A percentile compares a stretch with the other conserved stretches of the same genome.
Conservation (phyloP, 2,113 vertebrate genomes). For the Anser cygnoides region DNA sequence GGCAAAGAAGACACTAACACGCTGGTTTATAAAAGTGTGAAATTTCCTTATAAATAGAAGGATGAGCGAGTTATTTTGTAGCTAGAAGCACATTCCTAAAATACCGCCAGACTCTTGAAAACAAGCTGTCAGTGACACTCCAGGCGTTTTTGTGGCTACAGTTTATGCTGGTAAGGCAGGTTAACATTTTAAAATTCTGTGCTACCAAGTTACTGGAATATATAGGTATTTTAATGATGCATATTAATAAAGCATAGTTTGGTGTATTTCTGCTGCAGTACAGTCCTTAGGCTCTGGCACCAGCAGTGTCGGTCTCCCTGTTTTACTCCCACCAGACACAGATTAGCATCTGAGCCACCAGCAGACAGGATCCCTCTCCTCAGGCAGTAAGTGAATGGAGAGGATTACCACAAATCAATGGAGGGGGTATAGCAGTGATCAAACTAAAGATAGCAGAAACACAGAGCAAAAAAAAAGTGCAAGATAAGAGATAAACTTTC, state of each 20-base stretch:
- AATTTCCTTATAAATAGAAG: background rate
- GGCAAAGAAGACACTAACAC: background rate
- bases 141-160: background rate
- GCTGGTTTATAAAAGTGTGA: background rate
- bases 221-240: background rate
- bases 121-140: background rate
- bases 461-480: background rate
- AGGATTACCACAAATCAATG: background rate
- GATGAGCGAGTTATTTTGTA: background rate
- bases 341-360: background rate
- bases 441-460: background rate
- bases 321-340: background rate
- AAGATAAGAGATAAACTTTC: background rate
- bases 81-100: background rate
- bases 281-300: background rate
- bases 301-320: background rate
- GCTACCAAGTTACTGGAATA: background rate
- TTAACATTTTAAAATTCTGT: background rate
- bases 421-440: background rate
- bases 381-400: background rate
- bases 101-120: background rate
- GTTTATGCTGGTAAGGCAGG: background rate
- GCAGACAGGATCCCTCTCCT: background rate
- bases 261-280: background rate
- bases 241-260: background rate